phyloP scores from a whole-genome alignment of 2,888 invertebrate species.

The Poecilus cupreus region DNA sequence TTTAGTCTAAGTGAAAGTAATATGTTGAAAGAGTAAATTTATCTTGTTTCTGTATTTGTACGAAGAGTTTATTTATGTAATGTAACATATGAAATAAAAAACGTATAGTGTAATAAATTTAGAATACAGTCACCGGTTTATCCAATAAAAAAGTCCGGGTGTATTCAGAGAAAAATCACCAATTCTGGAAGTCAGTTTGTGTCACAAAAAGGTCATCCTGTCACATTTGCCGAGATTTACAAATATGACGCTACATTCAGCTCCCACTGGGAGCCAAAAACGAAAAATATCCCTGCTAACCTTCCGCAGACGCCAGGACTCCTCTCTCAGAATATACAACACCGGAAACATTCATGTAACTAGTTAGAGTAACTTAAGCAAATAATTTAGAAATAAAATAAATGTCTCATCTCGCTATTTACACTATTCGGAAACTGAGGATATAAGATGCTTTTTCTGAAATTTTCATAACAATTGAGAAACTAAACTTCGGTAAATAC shows the following conservation, averaged over 20 bases:
- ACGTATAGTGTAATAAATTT: slow-evolving; percentile 27
- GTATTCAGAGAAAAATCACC: slow-evolving; percentile 46
- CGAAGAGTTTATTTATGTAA: neutral
- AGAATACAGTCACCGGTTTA: slow-evolving; percentile 24
- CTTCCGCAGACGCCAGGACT: neutral
- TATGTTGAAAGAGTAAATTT: neutral
- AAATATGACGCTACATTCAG: slow-evolving; percentile 42
- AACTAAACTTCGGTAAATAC: no score
- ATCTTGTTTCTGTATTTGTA: neutral
- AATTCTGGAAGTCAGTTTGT: slow-evolving; percentile 49
- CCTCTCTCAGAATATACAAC: no score
- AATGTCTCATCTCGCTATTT: no score
- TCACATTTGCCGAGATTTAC: slow-evolving; percentile 57
- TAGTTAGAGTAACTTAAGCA: no score
- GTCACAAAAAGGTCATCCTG: slow-evolving; percentile 56
- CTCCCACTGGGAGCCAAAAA: slow-evolving; percentile 20
- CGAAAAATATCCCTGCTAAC: slow-evolving; percentile 12
- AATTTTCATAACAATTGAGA: no score
- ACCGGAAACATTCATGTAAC: no score
- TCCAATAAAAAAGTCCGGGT: slow-evolving; percentile 38
- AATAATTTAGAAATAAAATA: no score
- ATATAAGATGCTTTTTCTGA: no score
- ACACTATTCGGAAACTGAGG: no score
- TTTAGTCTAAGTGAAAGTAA: neutral
- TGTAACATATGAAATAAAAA: neutral